phyloP scores from a whole-genome alignment of 1,140 invertebrate species.

The Camponotus pennsylvanicus region DNA sequence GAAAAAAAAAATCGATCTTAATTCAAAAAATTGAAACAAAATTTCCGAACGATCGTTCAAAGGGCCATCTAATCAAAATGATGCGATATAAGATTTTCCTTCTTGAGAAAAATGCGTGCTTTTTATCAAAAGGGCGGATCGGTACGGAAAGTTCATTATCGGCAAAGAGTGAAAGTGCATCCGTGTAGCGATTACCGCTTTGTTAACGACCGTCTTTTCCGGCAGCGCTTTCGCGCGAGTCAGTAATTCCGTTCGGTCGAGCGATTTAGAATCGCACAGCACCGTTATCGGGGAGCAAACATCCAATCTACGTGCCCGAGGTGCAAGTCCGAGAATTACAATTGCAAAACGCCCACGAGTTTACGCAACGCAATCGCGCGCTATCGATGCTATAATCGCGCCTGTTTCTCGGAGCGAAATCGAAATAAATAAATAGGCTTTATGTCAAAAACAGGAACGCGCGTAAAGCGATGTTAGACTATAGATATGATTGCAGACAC shows the following conservation, averaged over 20 bases:
- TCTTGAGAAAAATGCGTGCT: constrained; percentile 4
- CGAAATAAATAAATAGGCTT: constrained; percentile 26
- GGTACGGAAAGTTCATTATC: constrained; percentile 25
- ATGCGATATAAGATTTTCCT: not conserved
- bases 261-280: constrained; percentile 24
- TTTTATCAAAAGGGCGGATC: constrained; percentile 5
- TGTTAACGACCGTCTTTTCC: constrained; percentile 54
- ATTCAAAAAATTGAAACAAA: not conserved
- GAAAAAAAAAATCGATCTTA: not conserved
- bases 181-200: constrained; percentile 51
- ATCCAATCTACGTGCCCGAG: constrained; percentile 50
- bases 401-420: constrained; percentile 2
- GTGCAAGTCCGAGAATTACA: constrained; percentile 51
- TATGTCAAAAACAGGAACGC: not conserved
- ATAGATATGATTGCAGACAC: too few species aligned
- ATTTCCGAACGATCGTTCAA: not conserved
- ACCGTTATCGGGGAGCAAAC: constrained; percentile 12
- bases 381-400: constrained; percentile 42
- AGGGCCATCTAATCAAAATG: not conserved
- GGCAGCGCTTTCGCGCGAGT: constrained; percentile 18
- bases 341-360: constrained; percentile 45
- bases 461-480: not conserved
- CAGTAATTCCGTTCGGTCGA: not conserved
- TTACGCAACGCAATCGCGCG: constrained; percentile 38
- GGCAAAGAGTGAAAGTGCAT: constrained; percentile 68